Evolutionary conservation across 2,888 invertebrate species (phyloP).

Genomic region (Camponotus fellah): DNA sequence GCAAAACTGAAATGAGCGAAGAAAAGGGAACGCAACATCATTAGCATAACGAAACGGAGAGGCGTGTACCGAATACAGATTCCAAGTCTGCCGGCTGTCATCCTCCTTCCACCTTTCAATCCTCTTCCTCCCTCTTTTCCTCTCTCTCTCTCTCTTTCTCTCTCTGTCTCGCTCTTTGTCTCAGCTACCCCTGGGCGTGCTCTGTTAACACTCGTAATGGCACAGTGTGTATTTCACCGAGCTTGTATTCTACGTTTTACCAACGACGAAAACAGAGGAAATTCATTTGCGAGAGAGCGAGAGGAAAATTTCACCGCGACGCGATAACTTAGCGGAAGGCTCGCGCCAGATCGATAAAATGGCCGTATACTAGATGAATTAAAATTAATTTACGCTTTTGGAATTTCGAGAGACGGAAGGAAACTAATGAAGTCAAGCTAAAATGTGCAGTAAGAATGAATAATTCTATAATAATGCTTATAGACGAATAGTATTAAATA

Average conservation of each 20-base stretch:
- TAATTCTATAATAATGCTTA: conserved; percentile 9
- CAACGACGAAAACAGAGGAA: conserved; percentile 53
- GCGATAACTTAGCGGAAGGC: conserved; percentile 14
- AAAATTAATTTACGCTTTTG: conserved; percentile 47
- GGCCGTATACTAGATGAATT: conserved; percentile 20
- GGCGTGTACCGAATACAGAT: conserved; percentile 71
- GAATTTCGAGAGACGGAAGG: conserved; percentile 1
- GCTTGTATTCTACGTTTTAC: conserved; percentile 51
- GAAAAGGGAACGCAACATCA: conserved; percentile 66
- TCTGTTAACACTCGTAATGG: conserved; percentile 73
- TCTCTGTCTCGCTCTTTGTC: conserved; percentile 27
- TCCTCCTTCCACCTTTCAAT: conserved; percentile 40
- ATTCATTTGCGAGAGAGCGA: conserved; percentile 57
- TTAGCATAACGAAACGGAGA: conserved; percentile 76
- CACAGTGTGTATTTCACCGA: conserved; percentile 67
- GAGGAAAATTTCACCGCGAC: conserved; percentile 53
- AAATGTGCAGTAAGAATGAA: background rate
- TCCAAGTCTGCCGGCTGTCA: conserved; percentile 46
- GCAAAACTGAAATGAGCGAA: conserved; percentile 61
- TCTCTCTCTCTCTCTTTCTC: conserved; percentile 32
- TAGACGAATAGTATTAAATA: conserved; percentile 2
- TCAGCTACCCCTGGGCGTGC: conserved; percentile 46
- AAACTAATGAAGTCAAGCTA: conserved; percentile 13
- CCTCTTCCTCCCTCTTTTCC: conserved; percentile 20
- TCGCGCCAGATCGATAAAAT: conserved; percentile 37